Percentiles rank a stretch among this genome's conserved stretches.
phyloP scores from a whole-genome alignment of 2,888 invertebrate species.

The Tupiocoris notatus region DNA sequence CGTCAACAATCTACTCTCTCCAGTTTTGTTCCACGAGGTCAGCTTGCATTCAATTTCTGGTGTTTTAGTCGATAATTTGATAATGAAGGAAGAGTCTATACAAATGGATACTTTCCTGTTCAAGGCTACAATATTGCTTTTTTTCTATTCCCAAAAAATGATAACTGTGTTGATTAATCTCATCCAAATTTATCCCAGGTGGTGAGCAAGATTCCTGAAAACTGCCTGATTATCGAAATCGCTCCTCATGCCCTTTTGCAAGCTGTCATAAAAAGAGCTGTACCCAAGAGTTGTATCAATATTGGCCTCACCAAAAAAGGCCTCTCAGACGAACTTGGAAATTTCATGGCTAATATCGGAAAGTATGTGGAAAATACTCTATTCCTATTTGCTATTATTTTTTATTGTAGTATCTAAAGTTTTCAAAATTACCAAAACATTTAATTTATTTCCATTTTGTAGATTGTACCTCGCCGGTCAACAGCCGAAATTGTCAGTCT shows the following conservation, averaged over 20 bases:
- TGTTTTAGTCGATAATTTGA: no score
- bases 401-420: background rate
- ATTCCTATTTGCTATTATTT: no score
- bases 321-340: conserved; percentile 68
- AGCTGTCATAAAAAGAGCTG: conserved; percentile 84
- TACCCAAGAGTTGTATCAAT: conserved; percentile 70
- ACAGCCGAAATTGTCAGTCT: conserved; percentile 68
- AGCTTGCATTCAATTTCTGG: no score
- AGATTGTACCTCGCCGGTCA: conserved; percentile 76
- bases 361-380: conserved; percentile 61
- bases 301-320: conserved; percentile 83
- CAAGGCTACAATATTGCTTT: no score
- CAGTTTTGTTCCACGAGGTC: conserved; percentile 64
- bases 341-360: conserved; percentile 65
- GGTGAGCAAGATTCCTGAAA: conserved; percentile 76
- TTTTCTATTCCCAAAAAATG: no score
- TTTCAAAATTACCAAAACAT: background rate
- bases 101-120: no score
- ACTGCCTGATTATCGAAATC: conserved; percentile 87
- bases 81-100: no score
- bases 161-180: no score
- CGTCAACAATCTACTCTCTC: conserved; percentile 91
- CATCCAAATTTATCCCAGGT: conserved; percentile 27
- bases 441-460: conserved; percentile 42
- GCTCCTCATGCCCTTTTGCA: conserved; percentile 94